These are phyloP conservation scores for Lottia scabra DNA, from an alignment of 2,888 invertebrate genomes.

Conservation along the genomic window DNA sequence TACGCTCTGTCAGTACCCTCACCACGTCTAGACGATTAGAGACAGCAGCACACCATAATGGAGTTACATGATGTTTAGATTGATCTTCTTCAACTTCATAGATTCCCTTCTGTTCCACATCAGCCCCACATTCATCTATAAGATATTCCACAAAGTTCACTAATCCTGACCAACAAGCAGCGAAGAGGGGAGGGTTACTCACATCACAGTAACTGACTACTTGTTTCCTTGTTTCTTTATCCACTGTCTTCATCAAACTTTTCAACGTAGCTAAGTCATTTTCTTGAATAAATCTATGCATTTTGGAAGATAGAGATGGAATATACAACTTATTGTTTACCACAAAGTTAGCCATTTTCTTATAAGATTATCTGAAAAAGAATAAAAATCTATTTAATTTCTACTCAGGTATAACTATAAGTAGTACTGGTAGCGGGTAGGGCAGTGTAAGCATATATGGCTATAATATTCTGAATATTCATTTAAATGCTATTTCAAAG, in stretches of 20 bases:
- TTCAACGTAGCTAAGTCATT: conserved; percentile 22
- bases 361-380: no score
- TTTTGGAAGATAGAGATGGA: conserved; percentile 28
- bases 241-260: neutral
- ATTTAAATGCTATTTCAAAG: no score
- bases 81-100: conserved; percentile 83
- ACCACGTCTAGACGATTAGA: conserved; percentile 84
- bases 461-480: no score
- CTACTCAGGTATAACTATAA: no score
- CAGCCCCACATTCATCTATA: conserved; percentile 83
- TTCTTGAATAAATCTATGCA: conserved; percentile 47
- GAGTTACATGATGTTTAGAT: conserved; percentile 85
- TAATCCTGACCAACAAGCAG: conserved; percentile 50
- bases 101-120: conserved; percentile 83
- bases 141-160: conserved; percentile 82
- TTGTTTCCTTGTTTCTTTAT: neutral
- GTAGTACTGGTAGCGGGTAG: no score
- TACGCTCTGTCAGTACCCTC: conserved; percentile 81
- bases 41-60: conserved; percentile 93
- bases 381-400: no score
- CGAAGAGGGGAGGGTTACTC: conserved; percentile 54
- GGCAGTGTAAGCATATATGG: no score
- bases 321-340: neutral
- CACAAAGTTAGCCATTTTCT: no score
- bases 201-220: neutral